Evolutionary conservation across 2,797 vertebrate genomes (phyloP).

Genomic region (Acanthiza pusilla): DNA sequence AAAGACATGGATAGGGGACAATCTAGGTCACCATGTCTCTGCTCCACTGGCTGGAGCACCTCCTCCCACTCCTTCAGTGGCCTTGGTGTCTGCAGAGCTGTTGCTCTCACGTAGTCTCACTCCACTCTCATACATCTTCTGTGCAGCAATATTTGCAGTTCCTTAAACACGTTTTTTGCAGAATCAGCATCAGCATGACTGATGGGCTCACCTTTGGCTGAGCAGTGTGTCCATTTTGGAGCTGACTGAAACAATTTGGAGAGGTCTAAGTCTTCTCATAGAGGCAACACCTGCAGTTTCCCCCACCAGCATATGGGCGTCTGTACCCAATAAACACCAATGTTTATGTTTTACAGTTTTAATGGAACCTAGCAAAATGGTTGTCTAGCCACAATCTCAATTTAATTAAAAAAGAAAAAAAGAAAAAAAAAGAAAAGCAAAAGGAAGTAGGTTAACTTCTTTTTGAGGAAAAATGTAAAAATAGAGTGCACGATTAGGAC

Average conservation of each 20-base stretch:
- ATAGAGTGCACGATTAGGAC: accelerated
- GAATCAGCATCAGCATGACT: neutral
- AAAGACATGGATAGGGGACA: neutral
- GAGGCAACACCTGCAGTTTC: neutral
- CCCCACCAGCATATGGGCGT: neutral
- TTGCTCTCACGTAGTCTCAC: neutral
- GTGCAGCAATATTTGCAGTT: neutral
- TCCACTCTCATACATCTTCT: neutral
- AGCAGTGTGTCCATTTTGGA: neutral
- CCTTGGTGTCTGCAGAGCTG: neutral
- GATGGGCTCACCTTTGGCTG: neutral
- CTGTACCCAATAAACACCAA: neutral
- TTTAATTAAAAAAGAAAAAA: neutral
- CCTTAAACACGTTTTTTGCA: neutral
- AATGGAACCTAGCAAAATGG: neutral
- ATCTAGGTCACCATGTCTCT: neutral
- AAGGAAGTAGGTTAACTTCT: accelerated
- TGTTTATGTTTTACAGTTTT: neutral
- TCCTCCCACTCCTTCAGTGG: accelerated
- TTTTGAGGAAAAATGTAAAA: neutral
- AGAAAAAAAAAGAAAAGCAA: neutral
- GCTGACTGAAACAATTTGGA: accelerated
- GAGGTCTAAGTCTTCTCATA: neutral
- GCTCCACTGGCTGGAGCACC: neutral
- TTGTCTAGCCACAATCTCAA: neutral